Base-by-base conservation (phyloP, 2,113 vertebrate species). In the Erythrolamprus reginae region DNA sequence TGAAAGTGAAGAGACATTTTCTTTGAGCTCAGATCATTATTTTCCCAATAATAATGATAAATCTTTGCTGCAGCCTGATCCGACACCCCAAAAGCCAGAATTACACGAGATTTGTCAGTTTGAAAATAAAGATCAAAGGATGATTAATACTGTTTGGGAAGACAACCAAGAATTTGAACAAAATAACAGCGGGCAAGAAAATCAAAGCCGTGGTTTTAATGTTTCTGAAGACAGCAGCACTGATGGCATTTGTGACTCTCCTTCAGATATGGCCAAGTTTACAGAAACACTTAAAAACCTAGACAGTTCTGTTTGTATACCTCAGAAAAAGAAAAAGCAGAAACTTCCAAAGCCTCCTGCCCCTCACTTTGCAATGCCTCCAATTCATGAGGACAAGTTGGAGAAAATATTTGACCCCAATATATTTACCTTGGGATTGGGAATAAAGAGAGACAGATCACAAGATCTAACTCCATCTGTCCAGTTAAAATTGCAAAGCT, bases 381-480 rank as follows among this genome's bases (percentile, higher is more conserved):
- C 98, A 2, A 99, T 99, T 88, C 98, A 97, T 12, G 99, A 99
- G 95, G 98, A 99, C 95, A 96, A 92, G 86, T 97, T 98, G 77
- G 99, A 99, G 95, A 99, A 97, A 94, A 96, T 98, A 0, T 98
- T 99, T 88, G 98, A 99, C 94, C 98, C 98, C 51, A 97, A 95
- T 0, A 48, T 98, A 28, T 99, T 99, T 90, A 97, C 97, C 56
- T 97, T 99, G 85, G 99, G 99, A 10, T 96, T 99, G 88, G 97
- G 98, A 89, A 92, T 96, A 93, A 98, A 98, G 94, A 98, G 96
- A 77, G 95, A 95, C 7, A 95, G 89, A 87, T 84, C 94, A 0
- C 95, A 94, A 83, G 97, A 98, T 77, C 93, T 96, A 42, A 97
- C 98, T 12, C 98, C 98, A 0, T 93, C 97, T 47, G 97, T 97